phyloP scores from a whole-genome alignment of 2,797 vertebrate species.

The Threskiornis aethiopicus region DNA sequence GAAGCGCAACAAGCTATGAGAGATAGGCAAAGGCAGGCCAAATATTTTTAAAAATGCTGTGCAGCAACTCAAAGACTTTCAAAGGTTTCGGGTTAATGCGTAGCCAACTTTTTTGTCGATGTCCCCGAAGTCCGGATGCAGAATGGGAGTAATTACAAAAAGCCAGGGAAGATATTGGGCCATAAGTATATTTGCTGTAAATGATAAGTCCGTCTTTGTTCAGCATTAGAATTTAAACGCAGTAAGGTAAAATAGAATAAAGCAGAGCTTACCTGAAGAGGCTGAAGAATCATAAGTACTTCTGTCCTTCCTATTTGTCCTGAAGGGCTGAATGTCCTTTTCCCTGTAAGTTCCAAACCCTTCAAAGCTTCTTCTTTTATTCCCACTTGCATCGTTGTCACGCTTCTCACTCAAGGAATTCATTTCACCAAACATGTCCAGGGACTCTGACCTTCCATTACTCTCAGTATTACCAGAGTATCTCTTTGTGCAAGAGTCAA shows the following conservation, averaged over 20 bases:
- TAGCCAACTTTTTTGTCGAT: neutral
- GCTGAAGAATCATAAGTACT: conserved; percentile 79
- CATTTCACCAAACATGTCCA: conserved; percentile 86
- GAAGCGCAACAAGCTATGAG: neutral
- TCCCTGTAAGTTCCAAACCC: conserved; percentile 90
- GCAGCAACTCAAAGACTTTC: neutral
- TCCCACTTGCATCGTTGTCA: conserved; percentile 82
- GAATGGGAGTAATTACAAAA: neutral
- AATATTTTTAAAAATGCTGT: neutral
- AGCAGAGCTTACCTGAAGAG: conserved; percentile 83
- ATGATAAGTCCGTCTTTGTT: neutral
- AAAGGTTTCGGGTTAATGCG: neutral
- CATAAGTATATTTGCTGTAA: neutral
- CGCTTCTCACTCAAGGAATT: conserved; percentile 76
- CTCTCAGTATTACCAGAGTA: conserved; percentile 76
- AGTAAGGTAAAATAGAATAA: neutral
- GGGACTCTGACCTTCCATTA: conserved; percentile 73
- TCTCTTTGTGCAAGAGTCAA: conserved; percentile 87
- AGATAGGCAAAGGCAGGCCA: neutral
- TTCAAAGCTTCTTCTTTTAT: conserved; percentile 86
- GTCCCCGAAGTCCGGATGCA: neutral
- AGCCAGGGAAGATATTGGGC: neutral
- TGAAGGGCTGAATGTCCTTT: conserved; percentile 90
- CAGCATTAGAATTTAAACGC: neutral
- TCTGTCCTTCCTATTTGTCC: conserved; percentile 84